A percentile compares a stretch with the other conserved stretches of the same genome.
These are phyloP conservation scores for Sepioteuthis lessoniana DNA, from an alignment of 2,888 invertebrate species.

Conservation along the genomic window DNA sequence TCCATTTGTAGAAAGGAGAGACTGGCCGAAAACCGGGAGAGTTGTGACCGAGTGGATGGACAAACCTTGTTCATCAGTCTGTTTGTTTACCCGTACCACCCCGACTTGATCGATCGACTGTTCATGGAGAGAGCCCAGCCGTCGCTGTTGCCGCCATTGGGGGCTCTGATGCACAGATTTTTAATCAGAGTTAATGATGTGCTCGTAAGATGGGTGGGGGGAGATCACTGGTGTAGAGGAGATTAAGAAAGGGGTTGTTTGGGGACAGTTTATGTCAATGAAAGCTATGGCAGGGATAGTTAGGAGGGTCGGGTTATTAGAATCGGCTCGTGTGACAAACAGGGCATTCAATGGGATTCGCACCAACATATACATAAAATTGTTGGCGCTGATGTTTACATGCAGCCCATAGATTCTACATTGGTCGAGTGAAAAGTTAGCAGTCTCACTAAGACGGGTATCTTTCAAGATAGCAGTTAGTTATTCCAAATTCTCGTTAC, in stretches of 20 bases:
- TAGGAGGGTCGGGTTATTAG: background rate
- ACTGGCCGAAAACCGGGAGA: too few species aligned
- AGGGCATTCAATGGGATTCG: background rate
- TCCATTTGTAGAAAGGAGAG: too few species aligned
- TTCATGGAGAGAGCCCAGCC: background rate
- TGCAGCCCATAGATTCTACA: background rate
- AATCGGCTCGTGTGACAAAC: background rate
- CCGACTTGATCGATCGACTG: background rate
- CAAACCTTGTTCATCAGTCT: too few species aligned
- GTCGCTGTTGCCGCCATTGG: background rate
- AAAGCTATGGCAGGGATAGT: background rate
- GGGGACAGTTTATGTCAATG: background rate
- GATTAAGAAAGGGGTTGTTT: background rate
- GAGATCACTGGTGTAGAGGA: background rate
- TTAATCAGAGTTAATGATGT: background rate
- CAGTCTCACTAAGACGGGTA: background rate
- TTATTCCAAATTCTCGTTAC: too few species aligned
- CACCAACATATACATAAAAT: background rate
- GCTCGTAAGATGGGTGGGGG: background rate
- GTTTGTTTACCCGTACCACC: background rate
- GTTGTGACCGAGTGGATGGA: too few species aligned
- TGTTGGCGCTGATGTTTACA: background rate
- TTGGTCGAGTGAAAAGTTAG: background rate
- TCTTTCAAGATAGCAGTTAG: background rate
- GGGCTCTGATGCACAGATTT: background rate